Conservation (phyloP, 2,113 vertebrate genomes). For the Festucalex cinctus region DNA sequence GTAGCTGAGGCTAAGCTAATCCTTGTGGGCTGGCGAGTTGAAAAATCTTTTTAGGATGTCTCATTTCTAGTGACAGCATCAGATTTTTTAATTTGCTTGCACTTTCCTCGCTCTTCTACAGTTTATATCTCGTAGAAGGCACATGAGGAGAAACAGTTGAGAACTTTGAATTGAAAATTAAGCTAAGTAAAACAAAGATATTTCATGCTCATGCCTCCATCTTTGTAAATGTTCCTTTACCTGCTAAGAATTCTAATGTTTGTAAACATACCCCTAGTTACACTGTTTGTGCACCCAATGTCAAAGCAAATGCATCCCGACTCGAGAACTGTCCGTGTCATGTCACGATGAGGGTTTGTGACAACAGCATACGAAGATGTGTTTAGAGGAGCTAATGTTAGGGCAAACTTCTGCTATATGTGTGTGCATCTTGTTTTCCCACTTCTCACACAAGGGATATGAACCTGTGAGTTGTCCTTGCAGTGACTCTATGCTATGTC, state of each 20-base stretch:
- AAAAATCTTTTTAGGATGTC: conserved; percentile 7
- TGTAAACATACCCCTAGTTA: background rate
- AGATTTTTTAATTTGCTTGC: conserved; percentile 5
- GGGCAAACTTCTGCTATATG: background rate
- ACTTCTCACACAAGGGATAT: background rate
- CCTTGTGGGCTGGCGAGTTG: conserved; percentile 15
- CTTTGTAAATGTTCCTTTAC: no score
- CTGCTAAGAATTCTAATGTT: background rate
- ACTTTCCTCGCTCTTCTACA: conserved; percentile 1
- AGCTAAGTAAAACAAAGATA: background rate
- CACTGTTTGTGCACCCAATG: background rate
- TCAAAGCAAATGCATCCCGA: background rate
- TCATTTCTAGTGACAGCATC: conserved; percentile 22
- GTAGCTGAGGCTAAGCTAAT: conserved; percentile 37
- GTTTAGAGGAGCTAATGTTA: background rate
- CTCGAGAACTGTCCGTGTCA: background rate
- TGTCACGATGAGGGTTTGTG: conserved; percentile 4
- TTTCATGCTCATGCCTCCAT: background rate
- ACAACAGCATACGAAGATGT: background rate
- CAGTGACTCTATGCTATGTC: conserved; percentile 36
- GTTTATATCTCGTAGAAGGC: conserved; percentile 11
- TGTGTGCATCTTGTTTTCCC: conserved; percentile 14
- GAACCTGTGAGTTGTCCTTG: conserved; percentile 23
- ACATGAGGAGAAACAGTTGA: conserved; percentile 18
- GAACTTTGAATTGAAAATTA: conserved; percentile 8